phyloP scores from a whole-genome alignment of 2,797 vertebrate genomes.

The Pipistrellus pipistrellus region DNA sequence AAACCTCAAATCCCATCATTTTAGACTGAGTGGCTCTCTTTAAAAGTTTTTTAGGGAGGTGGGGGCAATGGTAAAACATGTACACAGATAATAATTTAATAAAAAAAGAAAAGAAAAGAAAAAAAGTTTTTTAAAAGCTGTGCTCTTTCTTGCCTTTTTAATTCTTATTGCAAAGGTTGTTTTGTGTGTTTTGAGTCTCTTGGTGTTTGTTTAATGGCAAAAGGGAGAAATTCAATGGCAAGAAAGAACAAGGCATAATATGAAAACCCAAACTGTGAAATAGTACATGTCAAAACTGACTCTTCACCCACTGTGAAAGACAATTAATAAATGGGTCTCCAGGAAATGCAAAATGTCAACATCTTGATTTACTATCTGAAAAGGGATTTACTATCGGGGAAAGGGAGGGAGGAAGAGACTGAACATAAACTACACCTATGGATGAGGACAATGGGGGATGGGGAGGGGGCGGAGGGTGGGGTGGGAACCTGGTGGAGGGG shows the following conservation, averaged over 20 bases:
- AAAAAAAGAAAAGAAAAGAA: no score
- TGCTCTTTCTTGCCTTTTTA: slow-evolving; percentile 27
- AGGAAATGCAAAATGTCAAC: slow-evolving; percentile 56
- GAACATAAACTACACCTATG: no score
- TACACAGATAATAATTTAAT: no score
- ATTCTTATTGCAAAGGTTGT: not conserved
- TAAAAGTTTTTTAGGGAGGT: not conserved
- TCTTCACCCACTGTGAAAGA: slow-evolving; percentile 41
- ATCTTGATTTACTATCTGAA: no score
- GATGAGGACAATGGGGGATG: no score
- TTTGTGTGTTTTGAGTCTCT: slow-evolving; percentile 16
- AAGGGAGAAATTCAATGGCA: not conserved
- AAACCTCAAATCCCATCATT: slow-evolving; percentile 54
- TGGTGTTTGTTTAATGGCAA: slow-evolving; percentile 52
- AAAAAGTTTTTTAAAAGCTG: slow-evolving; percentile 16
- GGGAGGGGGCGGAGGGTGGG: no score
- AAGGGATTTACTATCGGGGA: no score
- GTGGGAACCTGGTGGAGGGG: no score
- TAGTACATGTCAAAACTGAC: slow-evolving; percentile 31
- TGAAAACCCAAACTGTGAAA: slow-evolving; percentile 57
- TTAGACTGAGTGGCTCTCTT: slow-evolving; percentile 10
- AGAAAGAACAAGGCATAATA: slow-evolving; percentile 22
- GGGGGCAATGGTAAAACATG: no score
- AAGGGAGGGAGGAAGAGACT: no score
- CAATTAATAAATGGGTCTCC: slow-evolving; percentile 34